Base-by-base conservation (phyloP, 2,113 vertebrate genomes). In the Aegotheles bennettii region DNA sequence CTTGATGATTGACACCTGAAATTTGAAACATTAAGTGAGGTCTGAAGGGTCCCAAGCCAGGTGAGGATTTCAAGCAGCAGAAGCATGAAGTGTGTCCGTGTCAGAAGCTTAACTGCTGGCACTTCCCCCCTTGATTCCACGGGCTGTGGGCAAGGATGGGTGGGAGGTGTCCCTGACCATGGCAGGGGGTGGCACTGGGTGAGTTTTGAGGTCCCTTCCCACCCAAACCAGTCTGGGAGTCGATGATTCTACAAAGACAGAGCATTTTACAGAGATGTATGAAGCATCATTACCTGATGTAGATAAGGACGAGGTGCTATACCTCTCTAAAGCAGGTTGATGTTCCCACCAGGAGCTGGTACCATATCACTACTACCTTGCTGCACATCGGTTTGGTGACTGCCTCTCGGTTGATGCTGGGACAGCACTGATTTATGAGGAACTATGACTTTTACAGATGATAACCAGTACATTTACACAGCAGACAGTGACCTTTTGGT, bases 61-160 rank as follows among this genome's bases (percentile, higher is more conserved):
- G 47, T 9, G 5, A 7, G 31, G 64, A 29, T 36, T 17, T 28
- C 56, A 26, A 26, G 53, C 45, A 25, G 53, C 1, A 0, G 45
- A 20, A 45, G 47, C 12, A 21, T 9, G 23, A 53, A 35, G 51
- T 14, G 19, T 7, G 3, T 24, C 45, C 8, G 1, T 20, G 78
- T 21, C 10, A 17, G 3, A 53, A 31, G 61, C 1, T 5, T 9
- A 16, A 16, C 35, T 0, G 48, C 2, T 11, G 18, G 25, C 33
- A 4, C 16, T 19, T 64, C 36, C 48, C 4, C 6, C 57, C 31
- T 5, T 7, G 2, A 6, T 3, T 6, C 42, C 15, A 2, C 1
- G 31, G 3, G 23, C 15, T 4, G 16, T 11, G 29, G 5, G 29
- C 5, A 11, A 42, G 63, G 47, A n/a, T n/a, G n/a, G n/a, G n/a